Evolutionary conservation across 2,113 vertebrate genomes (phyloP).

Genomic region (Rhagologus leucostigma): DNA sequence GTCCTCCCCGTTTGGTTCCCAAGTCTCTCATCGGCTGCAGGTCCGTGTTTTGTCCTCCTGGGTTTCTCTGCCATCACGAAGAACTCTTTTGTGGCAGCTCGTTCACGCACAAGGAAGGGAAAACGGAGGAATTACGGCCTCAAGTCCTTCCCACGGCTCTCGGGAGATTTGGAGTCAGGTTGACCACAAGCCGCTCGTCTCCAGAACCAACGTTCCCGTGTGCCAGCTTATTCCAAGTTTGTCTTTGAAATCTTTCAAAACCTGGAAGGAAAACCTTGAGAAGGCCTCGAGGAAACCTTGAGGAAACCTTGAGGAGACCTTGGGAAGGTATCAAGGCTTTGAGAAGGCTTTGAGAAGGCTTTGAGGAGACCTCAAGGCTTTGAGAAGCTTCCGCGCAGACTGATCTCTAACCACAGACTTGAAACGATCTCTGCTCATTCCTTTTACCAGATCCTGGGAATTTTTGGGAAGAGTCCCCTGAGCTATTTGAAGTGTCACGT

Average conservation of each 20-base stretch:
- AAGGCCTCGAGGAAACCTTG: background rate
- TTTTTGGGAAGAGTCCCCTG: background rate
- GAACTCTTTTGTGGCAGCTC: background rate
- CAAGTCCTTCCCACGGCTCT: accelerated
- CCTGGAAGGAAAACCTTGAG: background rate
- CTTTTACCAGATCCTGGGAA: background rate
- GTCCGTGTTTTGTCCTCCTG: background rate
- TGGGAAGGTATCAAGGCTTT: background rate
- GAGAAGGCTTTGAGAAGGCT: background rate
- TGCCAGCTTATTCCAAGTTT: background rate
- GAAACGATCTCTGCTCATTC: background rate
- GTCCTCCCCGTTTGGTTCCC: background rate
- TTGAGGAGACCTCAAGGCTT: background rate
- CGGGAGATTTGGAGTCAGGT: background rate
- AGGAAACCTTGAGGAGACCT: background rate
- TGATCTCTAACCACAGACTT: accelerated
- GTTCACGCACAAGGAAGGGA: background rate
- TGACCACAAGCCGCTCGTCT: accelerated
- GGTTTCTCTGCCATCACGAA: background rate
- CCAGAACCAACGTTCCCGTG: accelerated
- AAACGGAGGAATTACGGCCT: accelerated
- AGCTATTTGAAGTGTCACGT: accelerated
- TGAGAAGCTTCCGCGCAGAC: background rate
- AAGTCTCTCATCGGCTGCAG: background rate
- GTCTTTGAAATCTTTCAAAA: background rate